Percentiles rank a stretch among this genome's conserved stretches.
Evolutionary conservation across 2,888 invertebrate genomes (phyloP).

Genomic region (Agrochola circellaris): DNA sequence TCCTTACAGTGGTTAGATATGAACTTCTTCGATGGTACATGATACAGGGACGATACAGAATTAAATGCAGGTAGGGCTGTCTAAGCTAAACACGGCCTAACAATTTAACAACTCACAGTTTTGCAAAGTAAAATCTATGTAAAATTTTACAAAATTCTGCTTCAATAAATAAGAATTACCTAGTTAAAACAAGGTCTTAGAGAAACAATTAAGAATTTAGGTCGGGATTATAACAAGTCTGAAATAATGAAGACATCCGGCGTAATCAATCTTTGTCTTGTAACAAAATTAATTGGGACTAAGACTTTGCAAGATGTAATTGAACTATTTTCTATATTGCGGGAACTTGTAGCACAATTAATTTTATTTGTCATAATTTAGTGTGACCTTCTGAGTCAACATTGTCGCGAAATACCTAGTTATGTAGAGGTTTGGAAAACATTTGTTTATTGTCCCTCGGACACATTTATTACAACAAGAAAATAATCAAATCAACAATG

Average conservation of each 20-base stretch:
- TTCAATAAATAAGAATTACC: constrained; percentile 7
- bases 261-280: constrained; percentile 71
- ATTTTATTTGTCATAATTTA: background rate
- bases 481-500: background rate
- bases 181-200: constrained; percentile 24
- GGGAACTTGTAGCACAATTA: constrained; percentile 15
- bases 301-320: constrained; percentile 38
- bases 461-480: background rate
- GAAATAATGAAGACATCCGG: constrained; percentile 66
- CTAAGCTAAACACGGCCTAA: background rate
- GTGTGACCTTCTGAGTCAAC: background rate
- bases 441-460: background rate
- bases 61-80: background rate
- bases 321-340: constrained; percentile 36
- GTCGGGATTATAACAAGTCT: constrained; percentile 55
- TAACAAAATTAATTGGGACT: constrained; percentile 55
- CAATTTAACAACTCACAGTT: background rate
- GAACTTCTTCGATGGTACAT: too few species aligned
- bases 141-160: constrained; percentile 6
- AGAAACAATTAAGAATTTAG: constrained; percentile 53
- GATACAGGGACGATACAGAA: too few species aligned
- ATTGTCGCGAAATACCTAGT: background rate
- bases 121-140: constrained; percentile 6
- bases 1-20: too few species aligned
- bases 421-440: background rate